A percentile compares a stretch with the other conserved stretches of the same genome.
Conservation (phyloP, 2,113 vertebrate genomes). For the Dendropsophus ebraccatus region DNA sequence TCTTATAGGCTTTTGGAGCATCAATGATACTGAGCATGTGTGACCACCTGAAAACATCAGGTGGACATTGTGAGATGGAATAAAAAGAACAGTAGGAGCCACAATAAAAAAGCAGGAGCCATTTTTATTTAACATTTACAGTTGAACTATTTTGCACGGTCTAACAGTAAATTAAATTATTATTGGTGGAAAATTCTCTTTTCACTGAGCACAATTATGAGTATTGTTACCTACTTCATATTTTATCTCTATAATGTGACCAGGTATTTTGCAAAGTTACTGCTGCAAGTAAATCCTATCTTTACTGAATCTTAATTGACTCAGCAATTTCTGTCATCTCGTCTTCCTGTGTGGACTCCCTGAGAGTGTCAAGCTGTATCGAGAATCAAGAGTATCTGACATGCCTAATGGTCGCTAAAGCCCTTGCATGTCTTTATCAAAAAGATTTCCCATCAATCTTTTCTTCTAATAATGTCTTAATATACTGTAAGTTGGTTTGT, state of each 20-base stretch:
- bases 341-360: slow-evolving; percentile 8
- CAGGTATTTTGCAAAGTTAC: not conserved
- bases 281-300: slow-evolving; percentile 4
- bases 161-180: too few relatives aligned
- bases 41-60: too few relatives aligned
- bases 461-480: slow-evolving; percentile 7
- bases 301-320: slow-evolving; percentile 35
- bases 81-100: too few relatives aligned
- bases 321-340: slow-evolving; percentile 35
- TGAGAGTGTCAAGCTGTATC: slow-evolving; percentile 19
- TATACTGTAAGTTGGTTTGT: slow-evolving; percentile 1
- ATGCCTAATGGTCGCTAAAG: slow-evolving; percentile 22
- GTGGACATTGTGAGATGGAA: too few relatives aligned
- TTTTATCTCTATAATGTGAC: not conserved
- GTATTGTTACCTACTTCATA: too few relatives aligned
- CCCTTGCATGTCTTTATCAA: slow-evolving; percentile 38
- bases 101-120: too few relatives aligned
- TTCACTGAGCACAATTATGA: not conserved
- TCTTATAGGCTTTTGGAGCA: too few relatives aligned
- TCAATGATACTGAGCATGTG: too few relatives aligned
- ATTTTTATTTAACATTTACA: too few relatives aligned
- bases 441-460: slow-evolving; percentile 41
- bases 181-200: too few relatives aligned
- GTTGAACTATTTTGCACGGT: too few relatives aligned
- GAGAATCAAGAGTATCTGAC: slow-evolving; percentile 26